phyloP scores from a whole-genome alignment of 2,113 vertebrate genomes.

The Perccottus glenii region DNA sequence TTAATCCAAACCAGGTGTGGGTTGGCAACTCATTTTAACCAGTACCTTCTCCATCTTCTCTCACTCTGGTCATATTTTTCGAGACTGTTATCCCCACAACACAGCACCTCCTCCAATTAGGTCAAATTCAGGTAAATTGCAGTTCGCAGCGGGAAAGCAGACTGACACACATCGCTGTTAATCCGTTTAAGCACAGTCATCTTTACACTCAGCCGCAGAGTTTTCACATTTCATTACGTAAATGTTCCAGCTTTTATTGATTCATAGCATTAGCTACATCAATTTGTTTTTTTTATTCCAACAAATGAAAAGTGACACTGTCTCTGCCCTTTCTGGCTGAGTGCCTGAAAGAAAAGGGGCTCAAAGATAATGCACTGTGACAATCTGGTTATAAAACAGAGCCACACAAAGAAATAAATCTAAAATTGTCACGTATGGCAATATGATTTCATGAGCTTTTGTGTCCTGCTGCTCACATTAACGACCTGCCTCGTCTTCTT shows the following conservation, averaged over 20 bases:
- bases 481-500: background rate
- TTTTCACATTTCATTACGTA: slow-evolving; percentile 3
- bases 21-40: slow-evolving; percentile 23
- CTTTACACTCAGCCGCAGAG: background rate
- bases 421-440: background rate
- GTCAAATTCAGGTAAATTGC: slow-evolving; percentile 56
- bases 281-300: background rate
- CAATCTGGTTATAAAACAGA: slow-evolving; percentile 13
- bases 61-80: background rate
- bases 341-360: slow-evolving; percentile 21
- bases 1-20: slow-evolving; percentile 72
- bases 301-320: slow-evolving; percentile 7
- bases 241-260: too few species aligned
- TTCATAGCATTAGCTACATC: background rate
- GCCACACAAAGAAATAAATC: background rate
- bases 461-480: background rate
- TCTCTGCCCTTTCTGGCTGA: slow-evolving; percentile 26
- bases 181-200: slow-evolving; percentile 31
- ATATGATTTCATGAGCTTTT: background rate
- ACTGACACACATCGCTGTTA: slow-evolving; percentile 32
- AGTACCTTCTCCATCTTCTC: slow-evolving; percentile 6
- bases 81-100: background rate
- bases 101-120: slow-evolving; percentile 35
- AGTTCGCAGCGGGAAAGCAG: slow-evolving; percentile 38
- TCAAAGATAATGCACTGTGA: slow-evolving; percentile 17